Conservation (phyloP, 2,888 invertebrate genomes). For the Shargacucullia verbasci region DNA sequence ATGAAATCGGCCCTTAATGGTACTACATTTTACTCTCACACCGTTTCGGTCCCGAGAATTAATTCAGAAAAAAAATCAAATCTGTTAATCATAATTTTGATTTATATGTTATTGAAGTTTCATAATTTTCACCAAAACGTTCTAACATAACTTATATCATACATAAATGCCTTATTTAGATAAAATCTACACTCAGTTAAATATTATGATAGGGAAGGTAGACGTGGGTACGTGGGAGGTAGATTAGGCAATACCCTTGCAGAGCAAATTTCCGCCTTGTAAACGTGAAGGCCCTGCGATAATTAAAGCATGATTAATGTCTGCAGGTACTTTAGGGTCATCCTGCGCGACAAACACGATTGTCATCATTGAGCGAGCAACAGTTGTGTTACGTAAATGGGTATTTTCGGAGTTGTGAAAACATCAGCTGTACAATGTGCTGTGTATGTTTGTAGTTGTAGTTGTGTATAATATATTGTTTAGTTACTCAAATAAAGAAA, state of each 20-base stretch:
- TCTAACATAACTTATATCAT: slow-evolving; percentile 16
- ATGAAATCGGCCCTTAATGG: too few species aligned
- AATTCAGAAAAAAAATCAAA: too few species aligned
- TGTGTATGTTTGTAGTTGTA: too few species aligned
- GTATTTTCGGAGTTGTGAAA: background rate
- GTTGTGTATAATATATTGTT: too few species aligned
- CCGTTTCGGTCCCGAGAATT: too few species aligned
- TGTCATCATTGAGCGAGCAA: slow-evolving; percentile 42
- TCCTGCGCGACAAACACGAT: slow-evolving; percentile 41
- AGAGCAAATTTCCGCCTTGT: slow-evolving; percentile 62
- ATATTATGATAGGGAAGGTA: slow-evolving; percentile 34
- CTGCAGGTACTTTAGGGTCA: slow-evolving; percentile 40
- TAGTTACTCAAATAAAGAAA: too few species aligned
- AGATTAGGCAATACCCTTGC: slow-evolving; percentile 55
- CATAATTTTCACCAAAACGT: background rate
- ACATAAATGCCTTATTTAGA: slow-evolving; percentile 30
- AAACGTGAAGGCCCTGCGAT: slow-evolving; percentile 59
- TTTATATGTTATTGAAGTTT: too few species aligned
- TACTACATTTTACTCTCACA: too few species aligned
- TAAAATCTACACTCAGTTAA: slow-evolving; percentile 40
- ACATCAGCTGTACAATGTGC: too few species aligned
- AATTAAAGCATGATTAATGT: slow-evolving; percentile 65
- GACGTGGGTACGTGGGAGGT: slow-evolving; percentile 31
- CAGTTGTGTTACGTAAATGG: slow-evolving; percentile 26
- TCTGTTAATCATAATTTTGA: too few species aligned